Conservation (phyloP, 2,888 invertebrate species). For the Mythimna impura region DNA sequence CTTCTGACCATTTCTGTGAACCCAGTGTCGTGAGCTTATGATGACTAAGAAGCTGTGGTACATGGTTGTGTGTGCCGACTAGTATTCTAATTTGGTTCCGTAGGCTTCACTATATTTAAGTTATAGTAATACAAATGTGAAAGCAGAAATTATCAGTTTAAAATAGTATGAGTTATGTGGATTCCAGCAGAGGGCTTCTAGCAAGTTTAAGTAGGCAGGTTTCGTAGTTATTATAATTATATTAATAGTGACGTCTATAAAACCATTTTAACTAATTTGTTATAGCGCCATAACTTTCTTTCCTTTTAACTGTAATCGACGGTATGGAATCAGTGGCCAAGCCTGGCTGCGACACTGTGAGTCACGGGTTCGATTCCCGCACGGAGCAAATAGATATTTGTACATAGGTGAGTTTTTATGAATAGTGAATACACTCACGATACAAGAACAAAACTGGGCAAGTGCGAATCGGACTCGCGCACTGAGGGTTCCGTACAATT, state of each 20-base stretch:
- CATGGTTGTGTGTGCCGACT: slow-evolving; percentile 29
- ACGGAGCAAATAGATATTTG: no score
- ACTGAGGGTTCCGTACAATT: no score
- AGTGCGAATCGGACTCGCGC: no score
- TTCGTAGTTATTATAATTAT: neutral
- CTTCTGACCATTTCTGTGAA: slow-evolving; percentile 28
- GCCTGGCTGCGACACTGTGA: no score
- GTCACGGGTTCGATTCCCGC: no score
- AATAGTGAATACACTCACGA: no score
- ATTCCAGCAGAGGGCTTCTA: no score
- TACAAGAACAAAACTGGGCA: no score
- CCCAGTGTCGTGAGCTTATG: slow-evolving; percentile 52
- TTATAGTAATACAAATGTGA: neutral
- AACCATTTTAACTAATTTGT: neutral
- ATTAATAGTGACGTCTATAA: neutral
- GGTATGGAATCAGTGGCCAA: no score
- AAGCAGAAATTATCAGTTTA: neutral
- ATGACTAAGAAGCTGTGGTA: slow-evolving; percentile 59
- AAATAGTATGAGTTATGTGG: neutral
- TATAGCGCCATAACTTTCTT: no score
- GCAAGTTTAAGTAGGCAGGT: neutral
- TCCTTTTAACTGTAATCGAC: no score
- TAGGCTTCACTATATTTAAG: slow-evolving; percentile 16
- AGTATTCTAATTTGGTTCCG: slow-evolving; percentile 43
- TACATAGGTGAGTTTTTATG: no score